Conservation (phyloP, 2,888 invertebrate genomes). For the Hydroisotoma schaefferi region DNA sequence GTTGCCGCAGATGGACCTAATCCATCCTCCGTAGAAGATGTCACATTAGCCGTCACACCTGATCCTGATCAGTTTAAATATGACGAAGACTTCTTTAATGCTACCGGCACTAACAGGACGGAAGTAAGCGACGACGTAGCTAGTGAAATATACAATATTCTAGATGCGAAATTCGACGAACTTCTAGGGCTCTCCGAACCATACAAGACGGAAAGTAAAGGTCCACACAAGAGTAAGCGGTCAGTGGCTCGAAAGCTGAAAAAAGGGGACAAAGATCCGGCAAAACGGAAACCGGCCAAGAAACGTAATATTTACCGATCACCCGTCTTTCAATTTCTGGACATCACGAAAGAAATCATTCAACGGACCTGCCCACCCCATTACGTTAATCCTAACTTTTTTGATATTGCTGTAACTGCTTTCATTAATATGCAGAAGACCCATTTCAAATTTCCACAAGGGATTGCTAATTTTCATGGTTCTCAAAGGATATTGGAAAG, state of each 20-base stretch:
- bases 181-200: constrained; percentile 8
- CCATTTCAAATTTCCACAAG: constrained; percentile 24
- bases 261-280: neutral
- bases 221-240: neutral
- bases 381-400: constrained; percentile 33
- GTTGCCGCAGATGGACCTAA: neutral
- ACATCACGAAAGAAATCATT: constrained; percentile 34
- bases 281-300: neutral
- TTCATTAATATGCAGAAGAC: constrained; percentile 31
- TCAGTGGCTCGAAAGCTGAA: neutral
- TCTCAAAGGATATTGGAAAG: constrained; percentile 15
- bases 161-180: constrained; percentile 19
- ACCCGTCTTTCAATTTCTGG: constrained; percentile 32
- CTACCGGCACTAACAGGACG: neutral
- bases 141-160: constrained; percentile 25
- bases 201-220: too few relatives aligned
- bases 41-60: too few relatives aligned
- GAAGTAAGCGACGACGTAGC: constrained; percentile 6
- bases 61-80: too few relatives aligned
- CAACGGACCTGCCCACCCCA: constrained; percentile 34
- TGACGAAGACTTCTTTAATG: too few relatives aligned
- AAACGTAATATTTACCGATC: neutral
- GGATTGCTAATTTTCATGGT: constrained; percentile 15
- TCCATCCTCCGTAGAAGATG: too few relatives aligned
- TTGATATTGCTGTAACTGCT: constrained; percentile 26